Evolutionary conservation across 2,888 invertebrate species (phyloP).

Genomic region (Leptinotarsa juncta): DNA sequence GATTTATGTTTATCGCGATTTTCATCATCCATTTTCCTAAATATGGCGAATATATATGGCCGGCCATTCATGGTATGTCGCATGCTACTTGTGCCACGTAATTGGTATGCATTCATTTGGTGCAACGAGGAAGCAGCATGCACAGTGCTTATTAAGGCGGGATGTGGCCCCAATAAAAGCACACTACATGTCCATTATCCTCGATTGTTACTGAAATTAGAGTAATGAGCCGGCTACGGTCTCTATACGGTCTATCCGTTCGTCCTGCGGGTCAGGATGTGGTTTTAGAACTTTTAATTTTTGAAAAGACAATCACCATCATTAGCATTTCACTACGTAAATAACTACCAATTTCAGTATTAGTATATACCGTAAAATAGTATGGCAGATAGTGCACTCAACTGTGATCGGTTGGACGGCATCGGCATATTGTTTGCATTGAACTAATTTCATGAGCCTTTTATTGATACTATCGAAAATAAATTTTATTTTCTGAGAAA

Average conservation of each 20-base stretch:
- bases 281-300: constrained; percentile 50
- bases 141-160: constrained; percentile 62
- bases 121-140: constrained; percentile 59
- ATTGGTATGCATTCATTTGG: constrained; percentile 57
- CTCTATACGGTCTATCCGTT: constrained; percentile 39
- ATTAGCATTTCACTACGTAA: constrained; percentile 50
- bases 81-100: constrained; percentile 41
- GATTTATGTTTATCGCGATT: constrained; percentile 6
- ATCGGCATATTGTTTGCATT: constrained; percentile 21
- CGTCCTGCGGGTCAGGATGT: constrained; percentile 48
- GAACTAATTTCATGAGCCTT: neutral
- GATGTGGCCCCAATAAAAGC: constrained; percentile 60
- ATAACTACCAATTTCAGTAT: constrained; percentile 53
- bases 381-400: constrained; percentile 32
- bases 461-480: neutral
- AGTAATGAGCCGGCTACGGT: constrained; percentile 55
- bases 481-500: no score
- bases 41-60: constrained; percentile 30
- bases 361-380: constrained; percentile 52
- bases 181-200: constrained; percentile 58
- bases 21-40: constrained; percentile 27
- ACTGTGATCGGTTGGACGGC: constrained; percentile 27
- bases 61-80: constrained; percentile 44
- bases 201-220: constrained; percentile 59
- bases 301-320: constrained; percentile 48